Evolutionary conservation across 2,888 invertebrate genomes (phyloP).

Genomic region (Rotaria socialis): DNA sequence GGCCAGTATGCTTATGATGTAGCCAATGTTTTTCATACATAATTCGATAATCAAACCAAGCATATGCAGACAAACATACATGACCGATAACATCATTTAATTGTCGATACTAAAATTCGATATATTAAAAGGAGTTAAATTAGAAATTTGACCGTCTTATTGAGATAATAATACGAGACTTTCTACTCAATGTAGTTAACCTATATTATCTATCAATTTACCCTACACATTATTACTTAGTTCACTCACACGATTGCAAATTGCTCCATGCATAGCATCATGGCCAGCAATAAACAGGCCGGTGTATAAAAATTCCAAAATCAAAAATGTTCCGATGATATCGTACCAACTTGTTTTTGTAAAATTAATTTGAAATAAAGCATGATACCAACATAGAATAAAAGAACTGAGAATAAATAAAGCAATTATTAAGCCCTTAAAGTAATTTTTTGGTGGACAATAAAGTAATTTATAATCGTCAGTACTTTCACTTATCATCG

Average conservation of each 20-base stretch:
- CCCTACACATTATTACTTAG: not conserved
- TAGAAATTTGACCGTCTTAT: too few species aligned
- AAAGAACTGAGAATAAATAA: not conserved
- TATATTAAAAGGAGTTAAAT: not conserved
- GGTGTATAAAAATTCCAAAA: slow-evolving; percentile 2
- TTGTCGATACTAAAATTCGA: not conserved
- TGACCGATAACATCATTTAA: not conserved
- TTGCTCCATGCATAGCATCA: slow-evolving; percentile 3
- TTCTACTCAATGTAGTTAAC: too few species aligned
- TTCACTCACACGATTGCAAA: not conserved
- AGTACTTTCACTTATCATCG: not conserved
- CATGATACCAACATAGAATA: not conserved
- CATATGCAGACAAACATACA: not conserved
- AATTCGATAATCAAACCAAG: not conserved
- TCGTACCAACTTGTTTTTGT: not conserved
- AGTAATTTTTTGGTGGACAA: not conserved
- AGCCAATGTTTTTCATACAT: slow-evolving; percentile 8
- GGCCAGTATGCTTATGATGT: not conserved
- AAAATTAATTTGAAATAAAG: not conserved
- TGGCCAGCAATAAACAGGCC: not conserved
- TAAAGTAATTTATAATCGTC: not conserved
- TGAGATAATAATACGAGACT: too few species aligned
- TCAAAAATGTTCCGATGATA: not conserved
- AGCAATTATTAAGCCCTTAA: not conserved
- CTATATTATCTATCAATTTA: too few species aligned